Percentiles rank a stretch among this genome's conserved stretches.
Evolutionary conservation across 2,797 vertebrate species (phyloP).

Genomic region (Mus minutoides): DNA sequence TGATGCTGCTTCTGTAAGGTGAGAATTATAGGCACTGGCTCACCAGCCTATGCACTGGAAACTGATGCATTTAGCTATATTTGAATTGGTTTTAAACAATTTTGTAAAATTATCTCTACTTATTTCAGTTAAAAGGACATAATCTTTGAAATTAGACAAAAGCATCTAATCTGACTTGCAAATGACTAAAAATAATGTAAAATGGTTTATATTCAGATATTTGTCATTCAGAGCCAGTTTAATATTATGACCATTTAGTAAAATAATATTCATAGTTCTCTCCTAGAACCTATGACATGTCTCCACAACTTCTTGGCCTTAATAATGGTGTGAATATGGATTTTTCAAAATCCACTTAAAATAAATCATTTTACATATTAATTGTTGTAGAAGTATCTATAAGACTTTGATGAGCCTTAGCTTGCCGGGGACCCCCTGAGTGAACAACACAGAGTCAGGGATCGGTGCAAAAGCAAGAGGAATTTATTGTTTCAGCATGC

Average conservation of each 20-base stretch:
- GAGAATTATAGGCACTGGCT: background rate
- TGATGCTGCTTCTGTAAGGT: background rate
- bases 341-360: background rate
- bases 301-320: background rate
- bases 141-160: background rate
- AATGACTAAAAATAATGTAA: background rate
- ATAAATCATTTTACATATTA: background rate
- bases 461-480: no score
- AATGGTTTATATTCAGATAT: no score
- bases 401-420: no score
- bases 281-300: background rate
- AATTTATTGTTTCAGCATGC: no score
- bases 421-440: no score
- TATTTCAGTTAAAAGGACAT: background rate
- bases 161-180: background rate
- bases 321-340: background rate
- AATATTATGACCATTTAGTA: background rate
- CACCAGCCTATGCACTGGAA: background rate
- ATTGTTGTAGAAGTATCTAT: background rate
- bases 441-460: no score
- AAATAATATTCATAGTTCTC: background rate
- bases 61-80: conserved; percentile 22
- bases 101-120: conserved; percentile 6
- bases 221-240: background rate
- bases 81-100: conserved; percentile 46